Conservation (phyloP, 1,140 invertebrate genomes). For the Lineus longissimus region DNA sequence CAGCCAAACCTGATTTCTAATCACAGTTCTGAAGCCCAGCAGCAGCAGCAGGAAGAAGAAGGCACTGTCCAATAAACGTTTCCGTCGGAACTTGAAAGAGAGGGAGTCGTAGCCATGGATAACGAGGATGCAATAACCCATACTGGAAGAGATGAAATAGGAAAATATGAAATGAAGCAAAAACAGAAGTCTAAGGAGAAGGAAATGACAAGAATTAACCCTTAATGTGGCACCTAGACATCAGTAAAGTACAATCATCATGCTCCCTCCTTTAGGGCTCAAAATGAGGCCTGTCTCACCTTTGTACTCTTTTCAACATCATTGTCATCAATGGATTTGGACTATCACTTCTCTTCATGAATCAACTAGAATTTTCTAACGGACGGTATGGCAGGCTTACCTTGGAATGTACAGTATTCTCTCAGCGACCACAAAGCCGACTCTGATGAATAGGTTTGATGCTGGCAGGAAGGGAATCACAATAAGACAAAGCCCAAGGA, state of each 20-base stretch:
- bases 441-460: conserved; percentile 92
- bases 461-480: conserved; percentile 89
- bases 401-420: conserved; percentile 92
- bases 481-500: conserved; percentile 66
- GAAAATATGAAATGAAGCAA: conserved; percentile 3
- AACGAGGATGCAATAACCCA: conserved; percentile 90
- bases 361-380: too few species aligned
- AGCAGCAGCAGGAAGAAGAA: conserved; percentile 53
- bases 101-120: conserved; percentile 53
- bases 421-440: conserved; percentile 95
- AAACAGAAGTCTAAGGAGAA: conserved; percentile 11
- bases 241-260: too few species aligned
- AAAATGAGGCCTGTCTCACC: too few species aligned
- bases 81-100: conserved; percentile 58
- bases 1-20: conserved; percentile 73
- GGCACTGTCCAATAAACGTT: conserved; percentile 59
- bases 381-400: conserved; percentile 22
- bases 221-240: too few species aligned
- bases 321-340: neutral
- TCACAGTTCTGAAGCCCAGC: conserved; percentile 64
- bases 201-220: too few species aligned
- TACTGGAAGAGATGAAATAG: conserved; percentile 59
- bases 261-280: too few species aligned
- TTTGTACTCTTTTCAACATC: neutral
- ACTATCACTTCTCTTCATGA: too few species aligned